Conservation (phyloP, 1,140 invertebrate genomes). For the Hylaeus anthracinus region DNA sequence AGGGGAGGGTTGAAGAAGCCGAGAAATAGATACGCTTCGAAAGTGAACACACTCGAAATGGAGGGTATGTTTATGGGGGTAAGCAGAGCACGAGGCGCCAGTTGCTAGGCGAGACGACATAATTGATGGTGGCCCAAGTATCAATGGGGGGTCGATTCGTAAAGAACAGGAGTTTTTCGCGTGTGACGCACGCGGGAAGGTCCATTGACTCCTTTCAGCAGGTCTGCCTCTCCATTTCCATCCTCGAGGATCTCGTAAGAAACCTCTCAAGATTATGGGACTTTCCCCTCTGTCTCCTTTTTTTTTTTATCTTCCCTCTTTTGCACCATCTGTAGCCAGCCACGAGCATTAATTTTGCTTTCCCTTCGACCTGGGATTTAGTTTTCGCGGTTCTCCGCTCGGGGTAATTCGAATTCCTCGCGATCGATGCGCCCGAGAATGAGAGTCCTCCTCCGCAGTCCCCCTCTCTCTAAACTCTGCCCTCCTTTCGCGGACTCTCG, state of each 20-base stretch:
- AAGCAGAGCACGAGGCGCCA: slow-evolving; percentile 27
- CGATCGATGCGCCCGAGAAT: slow-evolving; percentile 42
- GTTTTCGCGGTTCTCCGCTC: slow-evolving; percentile 29
- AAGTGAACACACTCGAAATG: slow-evolving; percentile 3
- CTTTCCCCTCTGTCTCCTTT: neutral
- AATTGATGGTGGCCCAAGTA: slow-evolving; percentile 57
- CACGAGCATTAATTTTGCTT: slow-evolving; percentile 56
- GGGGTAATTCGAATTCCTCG: slow-evolving; percentile 28
- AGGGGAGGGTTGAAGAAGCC: neutral
- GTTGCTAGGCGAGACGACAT: slow-evolving; percentile 28
- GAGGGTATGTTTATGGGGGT: slow-evolving; percentile 38
- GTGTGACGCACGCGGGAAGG: neutral
- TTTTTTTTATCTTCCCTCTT: neutral
- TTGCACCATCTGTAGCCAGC: neutral
- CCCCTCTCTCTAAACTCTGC: neutral
- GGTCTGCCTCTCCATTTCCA: slow-evolving; percentile 19
- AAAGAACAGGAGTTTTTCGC: slow-evolving; percentile 44
- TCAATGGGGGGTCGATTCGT: slow-evolving; percentile 57
- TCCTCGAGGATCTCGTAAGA: slow-evolving; percentile 41
- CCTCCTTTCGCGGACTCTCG: slow-evolving; percentile 15
- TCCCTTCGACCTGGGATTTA: slow-evolving; percentile 1
- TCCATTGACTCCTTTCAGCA: slow-evolving; percentile 36
- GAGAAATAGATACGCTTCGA: neutral
- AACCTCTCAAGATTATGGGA: slow-evolving; percentile 61
- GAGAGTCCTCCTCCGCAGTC: neutral